Conservation (phyloP, 2,113 vertebrate species). For the Pampusana beccarii region DNA sequence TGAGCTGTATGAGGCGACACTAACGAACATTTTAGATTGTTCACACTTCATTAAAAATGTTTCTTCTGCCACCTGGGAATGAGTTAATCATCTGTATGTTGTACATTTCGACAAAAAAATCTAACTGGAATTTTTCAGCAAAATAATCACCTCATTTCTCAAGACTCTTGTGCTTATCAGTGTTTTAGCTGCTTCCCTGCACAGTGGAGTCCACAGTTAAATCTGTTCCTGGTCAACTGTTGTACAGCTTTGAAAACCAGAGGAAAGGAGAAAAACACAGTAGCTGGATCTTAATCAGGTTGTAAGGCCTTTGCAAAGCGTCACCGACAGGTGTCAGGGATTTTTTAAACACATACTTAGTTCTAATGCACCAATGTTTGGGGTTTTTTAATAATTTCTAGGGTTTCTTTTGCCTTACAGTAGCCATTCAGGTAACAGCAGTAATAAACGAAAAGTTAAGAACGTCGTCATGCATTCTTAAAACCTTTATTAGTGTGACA, state of each 20-base stretch:
- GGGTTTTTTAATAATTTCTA: background rate
- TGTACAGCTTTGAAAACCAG: background rate
- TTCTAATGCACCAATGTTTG: accelerated
- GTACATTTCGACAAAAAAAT: accelerated
- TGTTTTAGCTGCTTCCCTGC: background rate
- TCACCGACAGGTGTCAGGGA: background rate
- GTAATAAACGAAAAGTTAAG: background rate
- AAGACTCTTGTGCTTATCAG: background rate
- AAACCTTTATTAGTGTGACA: constrained; percentile 59
- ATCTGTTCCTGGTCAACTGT: accelerated
- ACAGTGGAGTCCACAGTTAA: accelerated
- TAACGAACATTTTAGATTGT: accelerated
- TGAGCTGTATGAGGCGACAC: too few species aligned
- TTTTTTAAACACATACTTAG: background rate
- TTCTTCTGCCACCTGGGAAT: background rate
- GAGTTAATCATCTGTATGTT: background rate
- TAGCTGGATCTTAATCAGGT: accelerated
- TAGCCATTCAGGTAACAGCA: background rate
- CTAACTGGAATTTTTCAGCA: background rate
- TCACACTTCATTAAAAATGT: too few species aligned
- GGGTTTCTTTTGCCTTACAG: background rate
- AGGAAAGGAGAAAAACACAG: background rate
- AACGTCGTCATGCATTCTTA: background rate
- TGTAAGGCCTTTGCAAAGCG: background rate
- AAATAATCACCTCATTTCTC: background rate